These are phyloP conservation scores for Ctena decussata DNA, from an alignment of 2,888 invertebrate genomes.

Conservation along the genomic window DNA sequence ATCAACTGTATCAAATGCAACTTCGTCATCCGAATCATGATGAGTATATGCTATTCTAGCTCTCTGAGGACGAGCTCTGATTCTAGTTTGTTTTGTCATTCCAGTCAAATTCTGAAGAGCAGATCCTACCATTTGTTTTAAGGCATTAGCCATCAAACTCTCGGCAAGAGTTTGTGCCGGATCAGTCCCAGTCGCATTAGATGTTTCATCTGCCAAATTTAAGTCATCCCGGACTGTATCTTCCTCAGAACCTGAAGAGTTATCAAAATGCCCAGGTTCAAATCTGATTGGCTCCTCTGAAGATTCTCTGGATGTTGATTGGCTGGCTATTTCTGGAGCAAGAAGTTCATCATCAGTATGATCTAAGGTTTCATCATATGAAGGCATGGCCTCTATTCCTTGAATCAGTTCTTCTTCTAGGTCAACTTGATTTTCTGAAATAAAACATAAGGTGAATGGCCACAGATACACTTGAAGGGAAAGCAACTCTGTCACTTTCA, in stretches of 20 bases:
- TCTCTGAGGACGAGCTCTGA: conserved; percentile 3
- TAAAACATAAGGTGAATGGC: neutral
- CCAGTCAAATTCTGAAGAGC: conserved; percentile 74
- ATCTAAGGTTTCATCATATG: conserved; percentile 77
- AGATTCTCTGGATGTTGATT: conserved; percentile 37
- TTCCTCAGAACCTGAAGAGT: conserved; percentile 76
- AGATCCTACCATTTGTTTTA: conserved; percentile 77
- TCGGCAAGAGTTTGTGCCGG: conserved; percentile 53
- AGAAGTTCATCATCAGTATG: conserved; percentile 80
- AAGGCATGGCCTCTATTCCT: conserved; percentile 79
- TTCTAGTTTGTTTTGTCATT: conserved; percentile 20
- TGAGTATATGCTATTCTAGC: conserved; percentile 52
- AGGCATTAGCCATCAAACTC: conserved; percentile 72
- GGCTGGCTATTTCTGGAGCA: conserved; percentile 37
- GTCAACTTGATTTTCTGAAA: conserved; percentile 36
- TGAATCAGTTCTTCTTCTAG: conserved; percentile 73
- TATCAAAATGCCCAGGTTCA: conserved; percentile 77
- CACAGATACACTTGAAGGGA: too few relatives aligned
- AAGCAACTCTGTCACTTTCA: too few relatives aligned
- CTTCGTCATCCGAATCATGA: conserved; percentile 54
- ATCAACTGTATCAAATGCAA: conserved; percentile 31
- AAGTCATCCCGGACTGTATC: conserved; percentile 53
- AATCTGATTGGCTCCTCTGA: conserved; percentile 65
- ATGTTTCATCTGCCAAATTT: conserved; percentile 3
- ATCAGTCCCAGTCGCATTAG: neutral